Conservation (phyloP, 2,797 vertebrate genomes). For the Leucoraja ocellata region DNA sequence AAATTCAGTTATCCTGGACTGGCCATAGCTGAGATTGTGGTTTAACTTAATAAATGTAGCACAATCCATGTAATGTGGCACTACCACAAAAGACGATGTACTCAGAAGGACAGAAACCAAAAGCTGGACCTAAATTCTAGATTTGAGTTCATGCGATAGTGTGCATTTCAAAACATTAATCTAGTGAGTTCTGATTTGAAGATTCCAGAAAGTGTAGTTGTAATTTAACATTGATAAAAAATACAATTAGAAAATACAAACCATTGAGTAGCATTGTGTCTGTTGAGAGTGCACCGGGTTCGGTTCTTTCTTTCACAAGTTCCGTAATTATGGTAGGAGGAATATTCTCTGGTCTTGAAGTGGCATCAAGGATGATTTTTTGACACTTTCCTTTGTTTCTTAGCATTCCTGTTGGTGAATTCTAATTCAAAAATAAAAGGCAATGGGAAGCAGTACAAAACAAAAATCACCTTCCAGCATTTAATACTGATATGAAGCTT, state of each 20-base stretch:
- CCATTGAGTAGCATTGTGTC: background rate
- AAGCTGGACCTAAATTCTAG: background rate
- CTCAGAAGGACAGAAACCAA: background rate
- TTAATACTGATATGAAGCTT: background rate
- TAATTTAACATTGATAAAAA: background rate
- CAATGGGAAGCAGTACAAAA: background rate
- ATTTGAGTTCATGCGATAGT: background rate
- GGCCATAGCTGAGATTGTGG: background rate
- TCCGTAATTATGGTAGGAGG: background rate
- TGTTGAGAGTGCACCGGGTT: background rate
- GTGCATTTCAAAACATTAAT: background rate
- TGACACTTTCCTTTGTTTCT: conserved; percentile 13
- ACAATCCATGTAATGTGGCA: background rate
- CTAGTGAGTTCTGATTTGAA: background rate
- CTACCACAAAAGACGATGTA: background rate
- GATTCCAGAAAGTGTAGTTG: background rate
- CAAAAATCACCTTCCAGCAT: background rate
- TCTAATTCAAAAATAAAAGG: conserved; percentile 22
- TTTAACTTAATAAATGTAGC: background rate
- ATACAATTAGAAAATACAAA: background rate
- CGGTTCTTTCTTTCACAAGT: background rate
- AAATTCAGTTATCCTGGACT: background rate
- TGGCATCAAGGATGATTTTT: background rate
- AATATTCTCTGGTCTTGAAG: conserved; percentile 15
- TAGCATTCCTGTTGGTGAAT: conserved; percentile 7